Percentiles rank a stretch among this genome's conserved stretches.
phyloP scores from a whole-genome alignment of 2,888 invertebrate genomes.

The Pomacea canaliculata region DNA sequence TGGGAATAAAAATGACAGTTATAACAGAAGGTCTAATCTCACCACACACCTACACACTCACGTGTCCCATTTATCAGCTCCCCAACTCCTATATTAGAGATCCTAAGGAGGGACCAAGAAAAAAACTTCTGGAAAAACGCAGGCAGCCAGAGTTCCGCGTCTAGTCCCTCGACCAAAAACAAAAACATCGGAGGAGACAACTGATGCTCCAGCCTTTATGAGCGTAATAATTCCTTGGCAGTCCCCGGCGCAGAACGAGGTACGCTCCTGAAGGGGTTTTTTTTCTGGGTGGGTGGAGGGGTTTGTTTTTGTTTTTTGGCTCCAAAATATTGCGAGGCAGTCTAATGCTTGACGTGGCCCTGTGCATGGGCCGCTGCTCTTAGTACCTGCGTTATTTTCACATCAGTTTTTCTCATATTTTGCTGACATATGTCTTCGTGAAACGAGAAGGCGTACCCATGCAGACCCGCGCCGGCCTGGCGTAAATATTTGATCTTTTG shows the following conservation, averaged over 20 bases:
- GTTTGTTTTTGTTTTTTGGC: no score
- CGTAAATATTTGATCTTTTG: conserved; percentile 34
- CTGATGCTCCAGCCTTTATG: neutral
- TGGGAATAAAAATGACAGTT: no score
- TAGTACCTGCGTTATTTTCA: conserved; percentile 16
- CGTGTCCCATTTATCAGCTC: no score
- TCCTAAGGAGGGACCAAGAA: no score
- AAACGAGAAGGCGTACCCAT: conserved; percentile 16
- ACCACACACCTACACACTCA: no score
- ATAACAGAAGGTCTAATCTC: no score
- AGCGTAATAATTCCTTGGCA: conserved; percentile 10
- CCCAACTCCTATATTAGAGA: no score
- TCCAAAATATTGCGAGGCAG: no score
- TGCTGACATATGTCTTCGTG: conserved; percentile 37
- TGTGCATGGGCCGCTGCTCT: no score
- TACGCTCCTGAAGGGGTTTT: neutral
- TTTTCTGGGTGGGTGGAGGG: no score
- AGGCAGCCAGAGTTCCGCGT: neutral
- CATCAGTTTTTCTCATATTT: conserved; percentile 33
- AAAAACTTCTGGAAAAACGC: no score
- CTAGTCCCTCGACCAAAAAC: neutral
- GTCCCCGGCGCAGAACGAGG: neutral
- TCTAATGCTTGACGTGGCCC: no score
- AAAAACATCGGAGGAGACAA: neutral
- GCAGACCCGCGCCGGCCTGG: conserved; percentile 18